phyloP scores from a whole-genome alignment of 1,140 invertebrate genomes.

The Macrocentrus cingulum region DNA sequence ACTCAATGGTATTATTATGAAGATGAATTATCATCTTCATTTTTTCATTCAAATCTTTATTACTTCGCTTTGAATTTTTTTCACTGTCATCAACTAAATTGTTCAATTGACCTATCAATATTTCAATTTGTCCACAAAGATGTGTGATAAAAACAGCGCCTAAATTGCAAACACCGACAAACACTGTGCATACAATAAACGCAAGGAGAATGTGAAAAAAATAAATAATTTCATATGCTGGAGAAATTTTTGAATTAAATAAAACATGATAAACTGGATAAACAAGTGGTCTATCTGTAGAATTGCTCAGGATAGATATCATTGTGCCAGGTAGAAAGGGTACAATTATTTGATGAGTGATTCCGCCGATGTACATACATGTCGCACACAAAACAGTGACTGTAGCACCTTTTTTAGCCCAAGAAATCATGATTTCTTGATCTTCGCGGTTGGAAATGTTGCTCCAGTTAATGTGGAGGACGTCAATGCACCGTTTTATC shows the following conservation, averaged over 20 bases:
- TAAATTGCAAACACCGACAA: constrained; percentile 13
- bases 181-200: constrained; percentile 13
- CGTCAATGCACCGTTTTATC: constrained; percentile 19
- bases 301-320: constrained; percentile 10
- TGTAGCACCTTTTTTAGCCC: neutral
- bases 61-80: neutral
- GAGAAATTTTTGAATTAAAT: constrained; percentile 13
- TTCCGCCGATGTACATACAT: constrained; percentile 18
- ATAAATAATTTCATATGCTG: constrained; percentile 23
- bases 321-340: constrained; percentile 12
- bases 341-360: constrained; percentile 9
- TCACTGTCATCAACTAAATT: neutral
- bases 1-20: constrained; percentile 9
- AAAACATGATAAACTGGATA: constrained; percentile 16
- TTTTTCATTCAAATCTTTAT: neutral
- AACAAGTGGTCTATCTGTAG: constrained; percentile 15
- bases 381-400: constrained; percentile 18
- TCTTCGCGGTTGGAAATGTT: neutral
- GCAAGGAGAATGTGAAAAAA: constrained; percentile 2
- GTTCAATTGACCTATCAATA: constrained; percentile 15
- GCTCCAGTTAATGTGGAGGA: constrained; percentile 21
- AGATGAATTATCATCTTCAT: constrained; percentile 1
- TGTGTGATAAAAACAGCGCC: constrained; percentile 28
- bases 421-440: constrained; percentile 22
- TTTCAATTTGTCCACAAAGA: constrained; percentile 26